Evolutionary conservation across 1,140 invertebrate genomes (phyloP).

Genomic region (Galendromus occidentalis): DNA sequence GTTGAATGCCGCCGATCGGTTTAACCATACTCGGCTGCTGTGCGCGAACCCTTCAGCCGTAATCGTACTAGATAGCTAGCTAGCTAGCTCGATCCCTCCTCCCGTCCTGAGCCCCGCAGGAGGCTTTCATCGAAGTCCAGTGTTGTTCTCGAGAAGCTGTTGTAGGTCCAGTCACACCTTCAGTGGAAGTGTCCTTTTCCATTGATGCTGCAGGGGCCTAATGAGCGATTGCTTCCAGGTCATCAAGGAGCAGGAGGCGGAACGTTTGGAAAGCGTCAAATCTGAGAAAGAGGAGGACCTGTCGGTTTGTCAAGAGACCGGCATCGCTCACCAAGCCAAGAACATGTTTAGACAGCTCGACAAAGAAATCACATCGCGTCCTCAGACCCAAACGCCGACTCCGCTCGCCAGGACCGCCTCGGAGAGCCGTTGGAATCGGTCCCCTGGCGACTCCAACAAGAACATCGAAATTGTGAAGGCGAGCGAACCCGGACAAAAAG

Average conservation of each 20-base stretch:
- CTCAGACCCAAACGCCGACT: neutral
- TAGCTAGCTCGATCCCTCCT: no score
- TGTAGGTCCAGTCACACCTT: no score
- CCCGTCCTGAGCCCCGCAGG: no score
- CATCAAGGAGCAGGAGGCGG: neutral
- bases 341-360: neutral
- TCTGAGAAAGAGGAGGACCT: constrained; percentile 4
- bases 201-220: no score
- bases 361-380: neutral
- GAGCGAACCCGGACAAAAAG: constrained; percentile 2
- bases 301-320: neutral
- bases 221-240: neutral
- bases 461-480: neutral
- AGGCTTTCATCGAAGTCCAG: no score
- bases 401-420: neutral
- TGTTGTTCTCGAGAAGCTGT: no score
- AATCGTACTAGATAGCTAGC: no score
- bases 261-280: neutral
- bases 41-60: no score
- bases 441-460: neutral
- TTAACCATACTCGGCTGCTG: no score
- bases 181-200: no score
- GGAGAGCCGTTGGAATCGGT: neutral
- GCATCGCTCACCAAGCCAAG: neutral
- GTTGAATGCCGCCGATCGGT: no score